These are phyloP conservation scores for Okamejei kenojei DNA, from an alignment of 2,797 vertebrate genomes.

Conservation along the genomic window DNA sequence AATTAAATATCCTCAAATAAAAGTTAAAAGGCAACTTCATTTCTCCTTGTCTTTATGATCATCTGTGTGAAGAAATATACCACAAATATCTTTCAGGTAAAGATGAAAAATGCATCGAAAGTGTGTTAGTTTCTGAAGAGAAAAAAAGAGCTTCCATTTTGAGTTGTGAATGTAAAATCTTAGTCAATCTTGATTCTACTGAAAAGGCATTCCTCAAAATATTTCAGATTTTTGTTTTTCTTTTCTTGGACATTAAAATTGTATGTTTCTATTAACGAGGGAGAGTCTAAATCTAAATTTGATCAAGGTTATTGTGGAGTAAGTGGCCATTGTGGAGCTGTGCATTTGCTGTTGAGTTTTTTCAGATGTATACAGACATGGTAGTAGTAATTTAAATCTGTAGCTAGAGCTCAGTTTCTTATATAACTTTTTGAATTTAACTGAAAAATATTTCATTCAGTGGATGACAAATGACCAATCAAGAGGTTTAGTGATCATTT, in stretches of 20 bases:
- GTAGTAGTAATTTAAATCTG: background rate
- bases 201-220: background rate
- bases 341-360: background rate
- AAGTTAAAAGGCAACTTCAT: background rate
- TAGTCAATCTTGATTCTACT: background rate
- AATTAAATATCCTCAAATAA: background rate
- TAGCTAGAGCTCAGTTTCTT: background rate
- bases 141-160: background rate
- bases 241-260: background rate
- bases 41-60: background rate
- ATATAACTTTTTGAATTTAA: constrained; percentile 9
- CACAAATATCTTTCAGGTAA: background rate
- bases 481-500: background rate
- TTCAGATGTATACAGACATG: background rate
- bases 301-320: background rate
- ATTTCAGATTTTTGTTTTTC: background rate
- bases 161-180: background rate
- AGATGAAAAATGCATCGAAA: background rate
- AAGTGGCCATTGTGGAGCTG: background rate
- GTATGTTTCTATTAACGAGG: background rate
- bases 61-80: background rate
- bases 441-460: background rate
- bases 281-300: background rate
- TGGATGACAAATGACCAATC: background rate
- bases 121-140: background rate